Evolutionary conservation across 1,140 invertebrate species (phyloP), one percentile per base, ranked within the genome.

Genomic region (Drosophila subpulchrella): DNA sequence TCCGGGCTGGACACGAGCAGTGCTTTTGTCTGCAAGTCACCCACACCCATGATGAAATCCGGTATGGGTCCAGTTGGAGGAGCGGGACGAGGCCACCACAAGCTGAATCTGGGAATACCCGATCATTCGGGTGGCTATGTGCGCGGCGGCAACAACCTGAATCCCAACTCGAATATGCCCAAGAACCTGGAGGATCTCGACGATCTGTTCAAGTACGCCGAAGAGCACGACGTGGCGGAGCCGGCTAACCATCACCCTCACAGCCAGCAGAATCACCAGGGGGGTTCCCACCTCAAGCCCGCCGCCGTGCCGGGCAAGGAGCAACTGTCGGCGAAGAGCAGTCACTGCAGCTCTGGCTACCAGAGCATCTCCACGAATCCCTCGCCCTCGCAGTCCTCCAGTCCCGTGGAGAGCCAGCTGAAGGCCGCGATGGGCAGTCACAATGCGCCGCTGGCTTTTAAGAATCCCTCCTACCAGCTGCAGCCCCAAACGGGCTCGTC

Each of bases 261-360:
- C 38, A 44, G 17, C 13, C 93, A 93, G 39, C 93, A 47, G 30
- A 56, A 61, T 32, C 39, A 36, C 3, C 30, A 71, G 42, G 2
- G 8, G 2, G 27, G 27, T 27, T 27, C 89, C 1, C 53, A 91
- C 91, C 53, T 93, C 90, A 47, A 65, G 30, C 36, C 46, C 24
- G 91, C 92, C 20, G 15, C 10, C 5, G 41, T 91, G 5, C 32
- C 50, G 92, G 39, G 93, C 93, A 82, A 93, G 51, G 93, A 94
- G 55, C 93, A 91, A 54, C 50, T 92, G 27, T 93, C 94, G 42
- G 94, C 94, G 39, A 95, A 95, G 79, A 95, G 95, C 38, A 96
- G 95, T 48, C 95, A 96, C 80, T 57, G 96, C 96, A 97, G 96
- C 24, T 97, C 97, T 1, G 97, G 97, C 2, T 98, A 98, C 91